Base-by-base conservation (phyloP, 2,888 invertebrate genomes). In the Drosophila anomelani region DNA sequence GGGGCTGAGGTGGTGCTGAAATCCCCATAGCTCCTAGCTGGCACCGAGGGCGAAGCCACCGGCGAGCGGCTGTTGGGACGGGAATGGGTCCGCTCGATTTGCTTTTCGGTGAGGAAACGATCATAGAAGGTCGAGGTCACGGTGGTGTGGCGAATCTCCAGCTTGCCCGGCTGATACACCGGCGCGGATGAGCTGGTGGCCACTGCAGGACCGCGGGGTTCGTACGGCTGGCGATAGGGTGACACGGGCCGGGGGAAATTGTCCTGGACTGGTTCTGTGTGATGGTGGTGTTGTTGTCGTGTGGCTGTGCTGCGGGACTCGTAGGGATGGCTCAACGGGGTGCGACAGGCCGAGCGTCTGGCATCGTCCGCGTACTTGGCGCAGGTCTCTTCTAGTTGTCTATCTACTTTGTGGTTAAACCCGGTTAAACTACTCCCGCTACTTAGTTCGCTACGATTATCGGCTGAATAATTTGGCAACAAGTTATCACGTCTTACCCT, bases 41-140 rank as follows among this genome's bases (percentile, higher is more conserved):
- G 82, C 7, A 83, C 77, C 47, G 91, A 91, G 6, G 92, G 91
- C 4, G 90, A 90, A 29, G 85, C 71, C 43, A 90, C 78, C 23
- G 92, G 92, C 6, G 92, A 92, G 46, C 88, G 90, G 58, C 90
- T 90, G 32, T 78, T 77, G 51, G 83, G 81, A 36, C 90, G 91
- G 29, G 88, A 86, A 49, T 88, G 84, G 34, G 89, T 85, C 39
- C 88, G 90, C 77, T 91, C 91, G 61, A 92, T 91, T 72, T 91
- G 89, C 72, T 91, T 92, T 67, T 92, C 92, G 32, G 91, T 91
- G 23, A 92, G 84, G 56, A 91, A 91, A n/a, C 92, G 92, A 84
- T 92, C 92, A 64, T 92, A 92, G 69, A 92, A 92, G 43, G 92
- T 92, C 20, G 92, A 91, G 7, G 92, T 92, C 29, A 92, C 93